Conservation (phyloP, 2,113 vertebrate genomes). For the Corythornis cristatus region DNA sequence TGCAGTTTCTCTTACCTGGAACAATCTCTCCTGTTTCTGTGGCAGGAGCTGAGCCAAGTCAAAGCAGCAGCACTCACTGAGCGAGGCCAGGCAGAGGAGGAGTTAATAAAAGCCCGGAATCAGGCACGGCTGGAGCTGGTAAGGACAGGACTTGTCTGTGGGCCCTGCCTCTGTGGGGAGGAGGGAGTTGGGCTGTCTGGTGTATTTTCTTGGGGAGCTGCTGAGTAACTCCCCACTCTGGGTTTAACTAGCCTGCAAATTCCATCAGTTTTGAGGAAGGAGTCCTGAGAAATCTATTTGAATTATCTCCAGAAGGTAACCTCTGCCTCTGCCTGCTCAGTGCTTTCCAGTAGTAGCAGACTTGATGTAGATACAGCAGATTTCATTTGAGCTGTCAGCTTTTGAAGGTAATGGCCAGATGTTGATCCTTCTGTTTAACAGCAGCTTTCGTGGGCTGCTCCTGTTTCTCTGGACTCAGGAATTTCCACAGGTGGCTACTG, state of each 20-base stretch:
- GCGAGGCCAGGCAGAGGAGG: slow-evolving; percentile 85
- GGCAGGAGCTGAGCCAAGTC: slow-evolving; percentile 86
- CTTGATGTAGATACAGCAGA: not conserved
- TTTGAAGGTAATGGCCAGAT: not conserved
- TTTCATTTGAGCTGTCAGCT: not conserved
- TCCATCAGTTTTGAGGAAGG: not conserved
- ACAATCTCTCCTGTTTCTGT: not conserved
- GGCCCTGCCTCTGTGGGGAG: not conserved
- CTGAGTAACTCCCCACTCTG: not conserved
- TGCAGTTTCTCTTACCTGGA: not conserved
- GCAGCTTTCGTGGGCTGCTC: not conserved
- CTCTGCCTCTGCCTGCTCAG: not conserved
- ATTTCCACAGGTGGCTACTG: not conserved
- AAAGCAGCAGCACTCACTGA: slow-evolving; percentile 80
- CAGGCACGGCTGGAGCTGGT: slow-evolving; percentile 90
- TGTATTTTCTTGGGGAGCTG: not conserved
- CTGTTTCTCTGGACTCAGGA: not conserved
- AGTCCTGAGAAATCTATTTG: not conserved
- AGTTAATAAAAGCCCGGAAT: slow-evolving; percentile 80
- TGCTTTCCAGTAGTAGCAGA: not conserved
- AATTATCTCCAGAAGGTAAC: not conserved
- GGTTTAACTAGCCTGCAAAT: not conserved
- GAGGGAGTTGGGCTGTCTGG: not conserved
- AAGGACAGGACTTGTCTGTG: not conserved
- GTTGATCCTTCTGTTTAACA: not conserved